Evolutionary conservation across 2,888 invertebrate species (phyloP), one percentile per base, ranked within the genome.

Genomic region (Druceiella hillmani): DNA sequence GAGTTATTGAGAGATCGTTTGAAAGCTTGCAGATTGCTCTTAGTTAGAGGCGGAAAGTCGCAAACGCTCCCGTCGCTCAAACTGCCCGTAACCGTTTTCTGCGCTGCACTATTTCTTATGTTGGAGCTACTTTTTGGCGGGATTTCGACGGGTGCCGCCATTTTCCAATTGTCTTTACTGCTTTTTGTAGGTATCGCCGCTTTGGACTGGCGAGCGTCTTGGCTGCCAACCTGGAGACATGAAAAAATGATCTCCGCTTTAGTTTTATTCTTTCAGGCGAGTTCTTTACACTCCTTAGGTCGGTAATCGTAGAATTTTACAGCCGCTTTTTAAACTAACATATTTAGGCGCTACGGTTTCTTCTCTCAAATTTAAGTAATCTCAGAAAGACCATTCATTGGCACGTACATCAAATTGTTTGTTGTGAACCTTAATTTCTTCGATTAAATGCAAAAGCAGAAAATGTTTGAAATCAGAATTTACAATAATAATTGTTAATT

Each of bases 231-330:
- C 70, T 70, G 70, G 68, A 69, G 70, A 67, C 69, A 70, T 69
- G 69, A 70, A n/a, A 70, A 70, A 70, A 70, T 70, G 57, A 68
- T 68, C 70, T 69, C 68, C 70, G 69, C 66, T 69, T 70, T 70
- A 70, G 53, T 66, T 64, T n/a, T n/a, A n/a, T n/a, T n/a, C n/a
- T n/a, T n/a, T n/a, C n/a, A n/a, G n/a, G n/a, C n/a, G n/a, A n/a
- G n/a, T n/a, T n/a, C n/a, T n/a, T n/a, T n/a, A n/a, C n/a, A n/a
- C n/a, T n/a, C n/a, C n/a, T n/a, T n/a, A n/a, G n/a, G n/a, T n/a
- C n/a, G n/a, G n/a, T n/a, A n/a, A n/a, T n/a, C n/a, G n/a, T n/a
- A n/a, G n/a, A n/a, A n/a, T n/a, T n/a, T n/a, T n/a, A n/a, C n/a
- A n/a, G n/a, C n/a, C n/a, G n/a, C n/a, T n/a, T n/a, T n/a, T n/a